Base-by-base conservation (phyloP, 2,113 vertebrate genomes). In the Macheiramphus alcinus region DNA sequence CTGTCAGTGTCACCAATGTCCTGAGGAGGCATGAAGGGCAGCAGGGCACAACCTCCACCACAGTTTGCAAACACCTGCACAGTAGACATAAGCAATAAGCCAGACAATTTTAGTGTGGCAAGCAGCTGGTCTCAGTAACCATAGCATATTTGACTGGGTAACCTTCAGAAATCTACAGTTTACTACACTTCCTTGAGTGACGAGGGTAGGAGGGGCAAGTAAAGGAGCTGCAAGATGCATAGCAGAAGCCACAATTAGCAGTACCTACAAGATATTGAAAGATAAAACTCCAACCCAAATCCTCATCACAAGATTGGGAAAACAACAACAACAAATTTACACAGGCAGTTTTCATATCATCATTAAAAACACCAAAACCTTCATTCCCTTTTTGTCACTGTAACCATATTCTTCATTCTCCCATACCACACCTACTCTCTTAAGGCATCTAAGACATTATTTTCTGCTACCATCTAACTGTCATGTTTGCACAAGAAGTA, bases 1-100 rank as follows among this genome's bases (percentile, higher is more conserved):
- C 29, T 42, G 14, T 47, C 36, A 52, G 19, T 15, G 10, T 58
- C 43, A 75, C 19, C 38, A 15, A 6, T 32, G 11, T 42, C 75
- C 45, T 53, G 10, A 52, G 23, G 26, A 81, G 43, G 22, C 45
- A 92, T 1, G 0, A 42, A 81, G 11, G 17, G 13, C 40, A 94
- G 65, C 47, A 78, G 22, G 29, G 15, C 29, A 79, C 43, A 50
- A 14, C 9, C 10, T 61, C 34, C 36, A 56, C 6, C 0, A 0
- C 22, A 43, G 34, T 43, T 52, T 43, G 34, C 26, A 25, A 80
- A 66, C 3, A 34, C 5, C 36, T 63, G 47, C 32, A 52, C 16
- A 38, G 50, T 0, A 81, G 26, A 78, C n/a, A 25, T 19, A 59
- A 80, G 5, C 43, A 73, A 19, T 9, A 65, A 55, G 36, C 1